These are phyloP conservation scores for Lasioglossum marginatum DNA, from an alignment of 2,888 invertebrate species.

Conservation along the genomic window DNA sequence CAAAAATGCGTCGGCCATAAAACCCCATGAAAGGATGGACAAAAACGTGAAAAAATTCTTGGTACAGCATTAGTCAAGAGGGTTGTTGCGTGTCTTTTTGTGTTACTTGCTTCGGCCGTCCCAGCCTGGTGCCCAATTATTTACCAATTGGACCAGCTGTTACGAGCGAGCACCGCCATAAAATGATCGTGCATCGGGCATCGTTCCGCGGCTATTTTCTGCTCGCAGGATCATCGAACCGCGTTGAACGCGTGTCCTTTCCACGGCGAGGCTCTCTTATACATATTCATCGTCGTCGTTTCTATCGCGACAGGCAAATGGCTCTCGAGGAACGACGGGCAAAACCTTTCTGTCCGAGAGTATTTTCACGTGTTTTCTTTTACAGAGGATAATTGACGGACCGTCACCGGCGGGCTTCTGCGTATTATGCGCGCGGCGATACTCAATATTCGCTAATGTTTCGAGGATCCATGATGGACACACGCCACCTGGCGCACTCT, in stretches of 20 bases:
- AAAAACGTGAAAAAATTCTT: neutral
- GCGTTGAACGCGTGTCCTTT: conserved; percentile 15
- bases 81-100: neutral
- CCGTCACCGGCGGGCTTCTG: neutral
- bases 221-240: conserved; percentile 12
- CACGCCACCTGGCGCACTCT: conserved; percentile 31
- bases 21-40: neutral
- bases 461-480: conserved; percentile 21
- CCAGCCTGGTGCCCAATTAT: neutral
- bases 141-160: neutral
- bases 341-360: neutral
- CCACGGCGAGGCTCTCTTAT: neutral
- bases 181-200: conserved; percentile 19
- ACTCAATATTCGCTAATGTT: conserved; percentile 16
- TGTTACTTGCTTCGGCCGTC: neutral
- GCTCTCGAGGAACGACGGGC: neutral
- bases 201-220: conserved; percentile 6
- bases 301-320: conserved; percentile 3
- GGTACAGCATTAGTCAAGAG: neutral
- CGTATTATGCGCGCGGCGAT: neutral
- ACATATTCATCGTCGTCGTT: conserved; percentile 19
- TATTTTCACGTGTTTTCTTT: conserved; percentile 22
- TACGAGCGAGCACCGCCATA: conserved; percentile 4
- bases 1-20: neutral
- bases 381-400: conserved; percentile 25